Percentiles rank a stretch among this genome's conserved stretches.
phyloP scores from a whole-genome alignment of 2,797 vertebrate species.

The Notolabrus celidotus region DNA sequence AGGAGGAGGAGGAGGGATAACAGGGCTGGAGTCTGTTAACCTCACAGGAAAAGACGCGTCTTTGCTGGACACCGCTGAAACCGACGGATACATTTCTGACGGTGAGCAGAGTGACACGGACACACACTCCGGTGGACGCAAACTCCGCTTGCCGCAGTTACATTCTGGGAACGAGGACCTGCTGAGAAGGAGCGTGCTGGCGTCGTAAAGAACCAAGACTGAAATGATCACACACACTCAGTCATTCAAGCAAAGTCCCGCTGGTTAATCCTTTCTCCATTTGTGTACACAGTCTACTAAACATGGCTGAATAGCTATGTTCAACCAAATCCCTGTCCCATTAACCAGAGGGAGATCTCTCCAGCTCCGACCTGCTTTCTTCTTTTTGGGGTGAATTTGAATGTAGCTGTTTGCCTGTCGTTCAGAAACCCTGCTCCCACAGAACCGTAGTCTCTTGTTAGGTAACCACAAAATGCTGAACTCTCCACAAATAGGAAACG shows the following conservation, averaged over 20 bases:
- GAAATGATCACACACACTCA: conserved; percentile 37
- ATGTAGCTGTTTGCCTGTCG: conserved; percentile 77
- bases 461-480: conserved; percentile 46
- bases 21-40: conserved; percentile 55
- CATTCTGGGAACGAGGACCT: conserved; percentile 92
- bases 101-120: conserved; percentile 94
- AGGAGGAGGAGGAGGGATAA: conserved; percentile 61
- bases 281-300: conserved; percentile 55
- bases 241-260: conserved; percentile 61
- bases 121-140: conserved; percentile 80
- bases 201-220: conserved; percentile 86
- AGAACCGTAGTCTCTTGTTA: conserved; percentile 53
- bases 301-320: conserved; percentile 60
- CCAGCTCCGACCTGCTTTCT: conserved; percentile 63
- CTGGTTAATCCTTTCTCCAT: conserved; percentile 56
- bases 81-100: conserved; percentile 94
- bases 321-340: conserved; percentile 72
- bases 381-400: conserved; percentile 66
- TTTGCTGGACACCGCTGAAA: conserved; percentile 86
- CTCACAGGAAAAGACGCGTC: conserved; percentile 77
- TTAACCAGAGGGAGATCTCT: conserved; percentile 54
- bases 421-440: conserved; percentile 66
- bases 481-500: conserved; percentile 64
- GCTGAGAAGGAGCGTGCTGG: conserved; percentile 94
- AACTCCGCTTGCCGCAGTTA: conserved; percentile 87